Evolutionary conservation across 1,140 invertebrate genomes (phyloP), one percentile per base, ranked within the genome.

Genomic region (Trichomalopsis sarcophagae): DNA sequence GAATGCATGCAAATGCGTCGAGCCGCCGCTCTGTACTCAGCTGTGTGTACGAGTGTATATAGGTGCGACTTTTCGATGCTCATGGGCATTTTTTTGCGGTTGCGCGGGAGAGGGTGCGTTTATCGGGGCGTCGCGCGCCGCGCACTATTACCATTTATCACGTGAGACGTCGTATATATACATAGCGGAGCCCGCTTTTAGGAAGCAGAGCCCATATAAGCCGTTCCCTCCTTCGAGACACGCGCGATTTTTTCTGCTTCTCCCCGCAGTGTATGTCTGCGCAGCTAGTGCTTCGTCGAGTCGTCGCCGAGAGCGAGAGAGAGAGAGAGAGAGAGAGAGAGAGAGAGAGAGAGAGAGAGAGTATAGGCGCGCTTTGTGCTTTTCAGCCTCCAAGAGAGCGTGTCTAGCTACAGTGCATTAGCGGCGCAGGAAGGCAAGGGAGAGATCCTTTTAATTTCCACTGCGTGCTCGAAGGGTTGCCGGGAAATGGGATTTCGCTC

Each of bases 101-200:
- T 81, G 87, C 85, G 86, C 62, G 30, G 50, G 44, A 47, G 17
- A 17, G 50, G 50, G 50, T 62, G 85, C 87, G 87, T 90, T 90
- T 90, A 90, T 90, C 89, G 90, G 88, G 76, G 86, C 84, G 87
- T 86, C 87, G 88, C 40, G 44, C 33, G 33, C 33, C 33, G 33
- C 33, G 40, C 89, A 88, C 89, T 87, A 91, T 90, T 90, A 91
- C 89, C 89, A 90, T 91, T 91, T 90, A 90, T 91, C 90, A 90
- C 89, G 84, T 77, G 83, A 81, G 75, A n/a, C 21, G 55, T 62
- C 17, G 55, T 33, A 75, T 44, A 75, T 2, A 85, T 75, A 27
- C 27, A 27, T 27, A 27, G 27, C 1, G 81, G 87, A 87, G 89
- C 88, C 10, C 9, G 40, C 88, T 89, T 90, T 90, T 89, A 89